Percentiles rank a stretch among this genome's conserved stretches.
Conservation (phyloP, 2,797 vertebrate species). For the Peromyscus eremicus region DNA sequence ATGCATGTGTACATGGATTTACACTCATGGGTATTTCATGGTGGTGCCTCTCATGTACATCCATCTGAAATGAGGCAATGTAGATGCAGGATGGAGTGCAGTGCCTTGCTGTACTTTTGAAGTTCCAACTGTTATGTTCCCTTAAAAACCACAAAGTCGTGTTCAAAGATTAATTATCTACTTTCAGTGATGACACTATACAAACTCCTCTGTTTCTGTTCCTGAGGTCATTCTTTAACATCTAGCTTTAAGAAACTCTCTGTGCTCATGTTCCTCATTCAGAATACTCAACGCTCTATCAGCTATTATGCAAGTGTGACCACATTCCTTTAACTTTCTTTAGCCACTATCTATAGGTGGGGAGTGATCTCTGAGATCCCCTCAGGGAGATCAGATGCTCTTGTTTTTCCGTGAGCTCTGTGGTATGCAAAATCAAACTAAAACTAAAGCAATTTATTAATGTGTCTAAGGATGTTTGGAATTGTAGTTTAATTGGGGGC, state of each 20-base stretch:
- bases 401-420: constrained; percentile 72
- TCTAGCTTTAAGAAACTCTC: constrained; percentile 60
- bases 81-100: neutral
- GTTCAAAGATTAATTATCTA: constrained; percentile 56
- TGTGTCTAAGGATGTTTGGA: constrained; percentile 54
- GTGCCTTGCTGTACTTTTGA: neutral
- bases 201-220: neutral
- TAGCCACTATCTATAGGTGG: constrained; percentile 22
- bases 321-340: neutral
- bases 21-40: neutral
- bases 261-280: constrained; percentile 39
- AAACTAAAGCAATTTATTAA: constrained; percentile 51
- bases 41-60: neutral
- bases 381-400: constrained; percentile 27
- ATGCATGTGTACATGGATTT: neutral
- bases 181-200: constrained; percentile 44
- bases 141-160: neutral
- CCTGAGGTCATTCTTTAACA: constrained; percentile 62
- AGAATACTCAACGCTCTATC: constrained; percentile 62
- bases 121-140: neutral
- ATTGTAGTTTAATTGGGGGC: neutral
- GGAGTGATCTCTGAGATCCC: constrained; percentile 30
- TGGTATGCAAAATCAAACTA: neutral
- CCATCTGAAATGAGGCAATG: neutral
- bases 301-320: neutral